A percentile compares a stretch with the other conserved stretches of the same genome.
These are phyloP conservation scores for Synanthedon vespiformis DNA, from an alignment of 2,888 invertebrate species.

Conservation along the genomic window DNA sequence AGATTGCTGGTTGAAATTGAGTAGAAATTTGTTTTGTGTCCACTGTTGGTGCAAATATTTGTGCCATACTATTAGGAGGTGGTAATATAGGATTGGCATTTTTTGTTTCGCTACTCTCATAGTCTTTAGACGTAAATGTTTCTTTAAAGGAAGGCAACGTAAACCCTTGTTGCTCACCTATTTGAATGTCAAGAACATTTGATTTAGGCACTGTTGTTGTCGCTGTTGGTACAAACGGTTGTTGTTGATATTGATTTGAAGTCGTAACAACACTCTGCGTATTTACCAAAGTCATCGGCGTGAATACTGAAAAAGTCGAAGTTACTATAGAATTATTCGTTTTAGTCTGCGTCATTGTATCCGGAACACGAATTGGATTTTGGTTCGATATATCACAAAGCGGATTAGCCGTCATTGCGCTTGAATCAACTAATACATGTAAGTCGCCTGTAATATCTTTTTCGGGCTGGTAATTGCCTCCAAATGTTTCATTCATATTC, in stretches of 20 bases:
- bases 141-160: background rate
- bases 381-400: background rate
- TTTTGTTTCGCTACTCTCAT: no score
- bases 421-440: background rate
- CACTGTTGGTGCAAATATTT: no score
- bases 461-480: background rate
- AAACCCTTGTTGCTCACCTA: no score
- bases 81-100: no score
- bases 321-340: background rate
- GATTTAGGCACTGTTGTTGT: background rate
- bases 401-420: background rate
- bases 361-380: background rate
- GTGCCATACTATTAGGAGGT: no score
- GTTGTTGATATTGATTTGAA: background rate
- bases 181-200: no score
- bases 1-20: background rate
- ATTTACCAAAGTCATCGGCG: background rate
- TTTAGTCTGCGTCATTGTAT: background rate
- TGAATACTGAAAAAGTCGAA: background rate
- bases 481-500: background rate
- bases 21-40: no score
- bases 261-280: background rate
- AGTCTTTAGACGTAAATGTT: no score
- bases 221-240: background rate
- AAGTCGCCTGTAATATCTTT: background rate